phyloP scores from a whole-genome alignment of 2,888 invertebrate genomes.

The Eucera pruinosa region DNA sequence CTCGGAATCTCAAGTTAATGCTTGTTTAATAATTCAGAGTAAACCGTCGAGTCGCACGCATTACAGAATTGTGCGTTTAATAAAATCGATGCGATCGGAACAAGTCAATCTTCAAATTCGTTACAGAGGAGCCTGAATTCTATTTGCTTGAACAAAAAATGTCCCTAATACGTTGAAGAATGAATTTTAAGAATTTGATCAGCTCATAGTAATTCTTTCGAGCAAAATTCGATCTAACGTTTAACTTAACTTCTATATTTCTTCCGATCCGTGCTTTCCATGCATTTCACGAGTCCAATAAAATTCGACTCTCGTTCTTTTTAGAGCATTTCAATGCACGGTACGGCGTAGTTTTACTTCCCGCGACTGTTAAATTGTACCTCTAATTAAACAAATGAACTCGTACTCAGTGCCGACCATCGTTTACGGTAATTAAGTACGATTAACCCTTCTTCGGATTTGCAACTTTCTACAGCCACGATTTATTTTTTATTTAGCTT shows the following conservation, averaged over 20 bases:
- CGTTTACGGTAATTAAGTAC: not conserved
- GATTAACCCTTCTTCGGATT: too few species aligned
- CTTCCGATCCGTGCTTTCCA: not conserved
- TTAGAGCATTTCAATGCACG: too few species aligned
- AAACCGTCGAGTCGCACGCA: not conserved
- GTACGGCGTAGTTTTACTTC: too few species aligned
- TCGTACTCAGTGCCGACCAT: not conserved
- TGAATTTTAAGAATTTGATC: constrained; percentile 12
- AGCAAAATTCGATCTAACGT: constrained; percentile 3
- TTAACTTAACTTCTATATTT: constrained; percentile 5
- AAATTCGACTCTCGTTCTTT: not conserved
- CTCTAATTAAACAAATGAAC: not conserved
- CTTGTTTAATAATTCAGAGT: constrained; percentile 10
- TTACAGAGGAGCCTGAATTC: constrained; percentile 8
- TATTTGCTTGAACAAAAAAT: not conserved
- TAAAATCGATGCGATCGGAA: constrained; percentile 30
- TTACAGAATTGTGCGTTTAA: constrained; percentile 6
- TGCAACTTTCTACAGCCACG: too few species aligned
- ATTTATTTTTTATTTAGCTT: too few species aligned
- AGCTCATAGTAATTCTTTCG: not conserved
- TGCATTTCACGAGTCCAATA: not conserved
- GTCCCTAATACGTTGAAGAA: not conserved
- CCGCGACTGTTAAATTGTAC: too few species aligned
- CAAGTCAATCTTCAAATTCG: not conserved
- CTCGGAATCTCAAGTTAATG: not conserved